Base-by-base conservation (phyloP, 2,888 invertebrate genomes). In the Thalpophila matura region DNA sequence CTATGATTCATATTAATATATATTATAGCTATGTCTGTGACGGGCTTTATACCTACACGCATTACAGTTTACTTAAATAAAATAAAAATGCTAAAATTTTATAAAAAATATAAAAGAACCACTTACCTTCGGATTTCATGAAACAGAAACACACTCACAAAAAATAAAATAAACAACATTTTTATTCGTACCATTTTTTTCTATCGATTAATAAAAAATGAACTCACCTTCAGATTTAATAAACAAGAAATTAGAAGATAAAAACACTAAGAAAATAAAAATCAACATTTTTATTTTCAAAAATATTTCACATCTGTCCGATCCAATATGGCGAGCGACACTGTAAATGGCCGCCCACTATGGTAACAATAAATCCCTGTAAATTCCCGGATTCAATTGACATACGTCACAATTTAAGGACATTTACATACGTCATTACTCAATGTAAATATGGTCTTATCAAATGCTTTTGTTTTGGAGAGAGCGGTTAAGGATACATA, bases 191-290 rank as follows among this genome's bases (percentile, higher is more conserved):
- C 0, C 12, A 10, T 22, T 4, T 14, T 33, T 14, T 4, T 7
- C 33, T 9, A 3, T n/a, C n/a, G 10, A 18, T 7, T 26, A 29
- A 57, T 0, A 12, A 29, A 29, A 4, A 10, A 29, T 4, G 4
- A 37, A 72, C 72, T 72, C 33, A 70, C 70, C 70, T 29, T 51
- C 37, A 3, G 33, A 37, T n/a, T 35, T 60, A 22, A 72, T 37
- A 0, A 51, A 47, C 6, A 66, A 47, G 42, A 65, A 59, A n/a
- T 42, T 60, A 2, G 51, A 51, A 33, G 47, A 38, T 26, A 68
- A 9, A 12, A 38, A 4, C 64, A 64, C 3, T 2, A 60, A 33
- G 42, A 29, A 42, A 42, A 51, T 7, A 2, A 38, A 1, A 10
- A 27, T 2, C 1, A 42, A 22, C 60, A 72, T 72, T 51, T 51